Conservation (phyloP, 2,797 vertebrate species). For the Morelia viridis region DNA sequence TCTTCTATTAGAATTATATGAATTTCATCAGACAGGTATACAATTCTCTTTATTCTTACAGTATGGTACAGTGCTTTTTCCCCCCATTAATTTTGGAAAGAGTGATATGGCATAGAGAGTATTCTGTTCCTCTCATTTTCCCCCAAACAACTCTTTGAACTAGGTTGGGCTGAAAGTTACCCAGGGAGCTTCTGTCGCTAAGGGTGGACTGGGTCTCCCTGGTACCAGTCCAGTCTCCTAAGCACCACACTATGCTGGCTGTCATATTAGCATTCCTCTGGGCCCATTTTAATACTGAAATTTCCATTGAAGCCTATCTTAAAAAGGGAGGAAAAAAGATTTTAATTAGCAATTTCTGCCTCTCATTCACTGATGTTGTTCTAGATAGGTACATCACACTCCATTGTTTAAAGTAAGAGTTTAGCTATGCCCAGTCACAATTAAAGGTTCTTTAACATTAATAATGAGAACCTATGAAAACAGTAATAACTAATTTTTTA, state of each 20-base stretch:
- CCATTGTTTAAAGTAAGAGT: not conserved
- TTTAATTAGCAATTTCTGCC: not conserved
- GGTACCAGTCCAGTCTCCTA: not conserved
- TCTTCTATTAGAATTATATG: not conserved
- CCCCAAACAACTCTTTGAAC: not conserved
- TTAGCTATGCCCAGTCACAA: not conserved
- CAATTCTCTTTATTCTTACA: not conserved
- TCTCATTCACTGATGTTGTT: not conserved
- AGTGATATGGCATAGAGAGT: not conserved
- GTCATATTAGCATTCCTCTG: conserved; percentile 7
- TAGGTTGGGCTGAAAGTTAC: not conserved
- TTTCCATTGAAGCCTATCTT: not conserved
- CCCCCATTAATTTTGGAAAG: not conserved
- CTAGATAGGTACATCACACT: not conserved
- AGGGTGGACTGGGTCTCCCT: not conserved
- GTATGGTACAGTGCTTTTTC: not conserved
- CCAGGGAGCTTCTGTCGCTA: not conserved
- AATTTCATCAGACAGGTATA: not conserved
- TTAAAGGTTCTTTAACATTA: not conserved
- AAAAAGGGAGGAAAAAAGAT: not conserved
- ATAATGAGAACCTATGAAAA: conserved; percentile 28
- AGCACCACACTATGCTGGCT: not conserved
- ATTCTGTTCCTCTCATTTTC: not conserved
- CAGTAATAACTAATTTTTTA: conserved; percentile 18
- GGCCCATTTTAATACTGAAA: not conserved